Conservation (phyloP, 1,140 invertebrate species). For the Zaprionus ornatus region DNA sequence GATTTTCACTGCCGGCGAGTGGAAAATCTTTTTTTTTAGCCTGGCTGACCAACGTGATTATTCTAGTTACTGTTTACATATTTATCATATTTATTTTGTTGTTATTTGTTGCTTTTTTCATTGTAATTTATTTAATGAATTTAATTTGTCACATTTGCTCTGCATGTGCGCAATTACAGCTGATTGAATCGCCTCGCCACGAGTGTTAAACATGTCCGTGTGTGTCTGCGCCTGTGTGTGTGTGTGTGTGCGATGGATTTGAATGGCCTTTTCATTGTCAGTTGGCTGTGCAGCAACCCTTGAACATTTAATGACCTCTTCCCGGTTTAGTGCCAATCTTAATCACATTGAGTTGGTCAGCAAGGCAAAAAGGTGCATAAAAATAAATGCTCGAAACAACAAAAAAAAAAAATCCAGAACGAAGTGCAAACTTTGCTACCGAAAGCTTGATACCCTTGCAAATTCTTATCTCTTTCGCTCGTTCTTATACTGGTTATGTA, state of each 20-base stretch:
- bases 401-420: not conserved
- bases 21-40: slow-evolving; percentile 31
- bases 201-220: slow-evolving; percentile 1
- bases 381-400: not conserved
- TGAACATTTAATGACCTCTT: slow-evolving; percentile 37
- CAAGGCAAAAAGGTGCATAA: slow-evolving; percentile 9
- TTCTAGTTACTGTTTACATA: slow-evolving; percentile 14
- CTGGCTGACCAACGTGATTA: slow-evolving; percentile 10
- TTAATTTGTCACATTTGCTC: slow-evolving; percentile 30
- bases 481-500: too few species aligned
- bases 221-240: not conserved
- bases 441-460: too few species aligned
- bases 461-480: too few species aligned
- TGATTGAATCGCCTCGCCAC: slow-evolving; percentile 24
- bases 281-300: slow-evolving; percentile 44
- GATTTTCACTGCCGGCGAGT: slow-evolving; percentile 54
- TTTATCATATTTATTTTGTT: slow-evolving; percentile 14
- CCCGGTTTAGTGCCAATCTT: slow-evolving; percentile 19
- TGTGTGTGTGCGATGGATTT: slow-evolving; percentile 20
- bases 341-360: slow-evolving; percentile 6
- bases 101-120: not conserved
- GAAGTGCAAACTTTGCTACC: too few species aligned
- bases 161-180: slow-evolving; percentile 25
- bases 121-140: slow-evolving; percentile 41
- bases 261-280: slow-evolving; percentile 53